Evolutionary conservation across 30 jellyfish, hydroid and myxozoan genomes (phyloP).

Genomic region (Aurelia sp.): DNA sequence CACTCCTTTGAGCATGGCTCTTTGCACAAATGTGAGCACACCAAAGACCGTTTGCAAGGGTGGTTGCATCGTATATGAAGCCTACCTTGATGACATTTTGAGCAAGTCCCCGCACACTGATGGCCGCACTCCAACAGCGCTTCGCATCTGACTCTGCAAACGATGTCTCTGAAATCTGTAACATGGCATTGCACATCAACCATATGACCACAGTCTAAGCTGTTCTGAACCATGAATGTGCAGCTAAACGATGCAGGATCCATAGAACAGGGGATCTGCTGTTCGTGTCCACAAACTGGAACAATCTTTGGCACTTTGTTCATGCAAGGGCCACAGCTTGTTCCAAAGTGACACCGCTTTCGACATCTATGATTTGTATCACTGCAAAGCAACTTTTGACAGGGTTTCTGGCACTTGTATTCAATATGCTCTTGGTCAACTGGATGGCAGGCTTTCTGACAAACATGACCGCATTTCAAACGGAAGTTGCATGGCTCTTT

Average conservation of each 20-base stretch:
- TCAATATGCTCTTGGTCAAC: conserved; percentile 63
- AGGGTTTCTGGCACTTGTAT: conserved; percentile 50
- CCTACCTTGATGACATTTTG: conserved; percentile 62
- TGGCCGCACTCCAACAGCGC: conserved; percentile 77
- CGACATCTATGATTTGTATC: conserved; percentile 45
- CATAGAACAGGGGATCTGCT: conserved; percentile 43
- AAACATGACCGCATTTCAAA: conserved; percentile 78
- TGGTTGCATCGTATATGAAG: conserved; percentile 52
- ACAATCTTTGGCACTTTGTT: conserved; percentile 47
- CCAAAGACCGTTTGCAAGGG: conserved; percentile 36
- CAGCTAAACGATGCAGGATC: conserved; percentile 31
- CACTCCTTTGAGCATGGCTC: conserved; percentile 57
- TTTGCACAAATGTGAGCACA: conserved; percentile 58
- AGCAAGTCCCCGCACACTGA: conserved; percentile 70
- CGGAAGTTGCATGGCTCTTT: conserved; percentile 50
- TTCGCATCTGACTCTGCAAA: conserved; percentile 39
- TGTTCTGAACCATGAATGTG: not conserved
- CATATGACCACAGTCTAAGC: conserved; percentile 43
- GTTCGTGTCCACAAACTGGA: conserved; percentile 75
- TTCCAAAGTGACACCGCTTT: conserved; percentile 58
- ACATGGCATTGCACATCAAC: not conserved
- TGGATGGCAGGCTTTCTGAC: conserved; percentile 86
- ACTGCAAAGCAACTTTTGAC: conserved; percentile 53
- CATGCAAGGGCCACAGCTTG: conserved; percentile 75
- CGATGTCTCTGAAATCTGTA: not conserved